These are phyloP conservation scores for Panthera leo DNA, from an alignment of 2,113 vertebrate genomes.

Conservation along the genomic window DNA sequence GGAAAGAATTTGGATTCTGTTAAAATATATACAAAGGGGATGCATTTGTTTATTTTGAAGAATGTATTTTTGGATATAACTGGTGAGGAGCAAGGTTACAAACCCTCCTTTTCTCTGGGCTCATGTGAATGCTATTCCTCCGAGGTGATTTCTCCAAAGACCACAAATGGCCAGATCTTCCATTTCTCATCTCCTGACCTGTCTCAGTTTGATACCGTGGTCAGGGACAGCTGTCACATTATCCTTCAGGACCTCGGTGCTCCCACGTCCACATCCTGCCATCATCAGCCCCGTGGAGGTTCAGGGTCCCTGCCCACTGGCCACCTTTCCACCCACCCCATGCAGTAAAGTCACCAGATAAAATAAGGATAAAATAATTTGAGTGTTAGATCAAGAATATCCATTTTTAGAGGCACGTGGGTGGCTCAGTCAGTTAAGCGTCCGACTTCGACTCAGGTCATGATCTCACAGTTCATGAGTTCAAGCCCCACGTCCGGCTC, in stretches of 20 bases:
- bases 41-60: constrained; percentile 56
- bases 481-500: too few relatives aligned
- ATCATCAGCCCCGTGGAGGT: accelerated
- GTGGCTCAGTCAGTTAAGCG: too few relatives aligned
- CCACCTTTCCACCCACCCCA: not conserved
- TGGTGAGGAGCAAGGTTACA: not conserved
- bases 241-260: not conserved
- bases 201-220: not conserved
- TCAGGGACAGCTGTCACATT: not conserved
- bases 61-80: constrained; percentile 22
- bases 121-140: not conserved
- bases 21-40: constrained; percentile 67
- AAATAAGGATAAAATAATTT: not conserved
- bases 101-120: not conserved
- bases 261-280: not conserved
- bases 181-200: not conserved
- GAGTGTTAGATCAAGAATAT: not conserved
- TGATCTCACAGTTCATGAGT: too few relatives aligned
- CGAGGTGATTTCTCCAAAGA: not conserved
- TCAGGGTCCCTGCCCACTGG: not conserved
- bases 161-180: not conserved
- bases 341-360: not conserved
- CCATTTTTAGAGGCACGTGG: not conserved
- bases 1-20: constrained; percentile 26
- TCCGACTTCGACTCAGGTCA: too few relatives aligned